phyloP scores from a whole-genome alignment of 2,888 invertebrate genomes.

The Torymus texanus region DNA sequence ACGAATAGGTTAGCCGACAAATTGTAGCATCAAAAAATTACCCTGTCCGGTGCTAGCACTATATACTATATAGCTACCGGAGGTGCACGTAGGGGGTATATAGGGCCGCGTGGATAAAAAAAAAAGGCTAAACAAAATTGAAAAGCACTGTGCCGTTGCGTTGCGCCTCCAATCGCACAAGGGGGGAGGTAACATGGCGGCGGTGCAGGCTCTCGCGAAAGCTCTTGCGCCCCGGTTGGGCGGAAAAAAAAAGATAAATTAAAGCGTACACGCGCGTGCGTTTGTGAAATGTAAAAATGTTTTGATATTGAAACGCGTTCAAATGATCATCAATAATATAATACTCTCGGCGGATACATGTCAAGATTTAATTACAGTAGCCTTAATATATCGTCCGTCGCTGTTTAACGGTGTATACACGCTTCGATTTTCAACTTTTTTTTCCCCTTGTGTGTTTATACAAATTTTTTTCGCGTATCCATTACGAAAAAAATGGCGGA shows the following conservation, averaged over 20 bases:
- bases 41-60: constrained; percentile 8
- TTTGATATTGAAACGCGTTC: constrained; percentile 35
- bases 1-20: constrained; percentile 54
- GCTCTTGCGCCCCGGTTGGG: constrained; percentile 4
- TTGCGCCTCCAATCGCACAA: constrained; percentile 2
- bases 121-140: constrained; percentile 52
- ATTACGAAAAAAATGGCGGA: not conserved
- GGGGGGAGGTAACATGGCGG: not conserved
- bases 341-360: constrained; percentile 11
- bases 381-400: constrained; percentile 6
- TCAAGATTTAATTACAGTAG: constrained; percentile 26
- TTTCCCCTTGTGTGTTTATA: not conserved
- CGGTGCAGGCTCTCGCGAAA: constrained; percentile 2
- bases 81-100: not conserved
- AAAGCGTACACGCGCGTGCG: constrained; percentile 6
- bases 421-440: constrained; percentile 9
- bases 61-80: not conserved
- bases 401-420: not conserved
- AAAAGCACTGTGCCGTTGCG: constrained; percentile 48
- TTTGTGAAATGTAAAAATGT: constrained; percentile 31
- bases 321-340: constrained; percentile 45
- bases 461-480: constrained; percentile 8
- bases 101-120: constrained; percentile 21
- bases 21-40: constrained; percentile 58
- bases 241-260: constrained; percentile 36